Conservation (phyloP, 2,797 vertebrate genomes). For the Dendrocincla tyrannina region DNA sequence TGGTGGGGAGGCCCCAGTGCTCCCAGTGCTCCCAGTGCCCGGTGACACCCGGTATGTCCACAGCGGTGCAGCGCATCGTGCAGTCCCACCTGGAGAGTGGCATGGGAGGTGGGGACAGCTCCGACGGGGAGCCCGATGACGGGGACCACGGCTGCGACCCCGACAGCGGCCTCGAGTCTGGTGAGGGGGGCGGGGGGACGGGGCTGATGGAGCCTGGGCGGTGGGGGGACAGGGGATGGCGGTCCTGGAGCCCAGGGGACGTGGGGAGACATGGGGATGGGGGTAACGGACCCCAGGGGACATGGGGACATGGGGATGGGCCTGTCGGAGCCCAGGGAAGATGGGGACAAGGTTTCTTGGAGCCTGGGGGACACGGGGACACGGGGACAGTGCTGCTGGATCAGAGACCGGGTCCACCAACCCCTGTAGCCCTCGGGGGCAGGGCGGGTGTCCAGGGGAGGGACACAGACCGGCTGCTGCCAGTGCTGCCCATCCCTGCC, state of each 20-base stretch:
- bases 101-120: constrained; percentile 78
- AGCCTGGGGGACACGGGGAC: no score
- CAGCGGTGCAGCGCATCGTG: constrained; percentile 95
- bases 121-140: constrained; percentile 70
- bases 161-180: constrained; percentile 25
- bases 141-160: constrained; percentile 14
- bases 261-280: fast-evolving
- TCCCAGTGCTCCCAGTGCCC: not conserved
- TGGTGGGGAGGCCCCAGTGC: not conserved
- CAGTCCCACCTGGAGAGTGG: constrained; percentile 91
- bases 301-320: not conserved
- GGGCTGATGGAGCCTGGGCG: not conserved
- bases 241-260: not conserved
- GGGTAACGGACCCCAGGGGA: fast-evolving
- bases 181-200: not conserved
- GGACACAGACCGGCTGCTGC: not conserved
- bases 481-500: not conserved
- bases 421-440: not conserved
- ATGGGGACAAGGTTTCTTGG: not conserved
- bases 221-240: fast-evolving
- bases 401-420: not conserved
- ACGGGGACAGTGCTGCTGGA: not conserved
- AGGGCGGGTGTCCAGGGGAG: not conserved
- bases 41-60: fast-evolving
- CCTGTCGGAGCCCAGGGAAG: not conserved